phyloP scores from a whole-genome alignment of 2,888 invertebrate species.

The Lordiphosa fenestrarum region DNA sequence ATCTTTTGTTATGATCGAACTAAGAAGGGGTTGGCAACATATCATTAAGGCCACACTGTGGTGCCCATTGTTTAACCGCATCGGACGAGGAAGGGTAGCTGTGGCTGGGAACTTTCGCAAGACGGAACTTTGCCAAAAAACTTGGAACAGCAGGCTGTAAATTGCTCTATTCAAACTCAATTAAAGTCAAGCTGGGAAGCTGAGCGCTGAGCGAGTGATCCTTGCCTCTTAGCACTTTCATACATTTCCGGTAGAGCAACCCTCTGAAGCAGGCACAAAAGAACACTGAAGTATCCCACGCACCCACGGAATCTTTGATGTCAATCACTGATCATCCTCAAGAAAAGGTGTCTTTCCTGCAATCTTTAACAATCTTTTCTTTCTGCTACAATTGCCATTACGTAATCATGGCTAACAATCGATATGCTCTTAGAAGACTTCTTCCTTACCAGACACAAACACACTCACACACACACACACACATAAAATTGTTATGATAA shows the following conservation, averaged over 20 bases:
- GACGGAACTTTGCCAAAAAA: background rate
- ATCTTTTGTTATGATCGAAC: constrained; percentile 48
- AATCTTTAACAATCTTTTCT: background rate
- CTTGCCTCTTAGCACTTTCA: constrained; percentile 63
- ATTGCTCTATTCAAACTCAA: constrained; percentile 68
- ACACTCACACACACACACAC: constrained; percentile 15
- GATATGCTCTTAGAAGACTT: constrained; percentile 28
- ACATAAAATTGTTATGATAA: constrained; percentile 59
- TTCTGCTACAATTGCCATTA: constrained; percentile 61
- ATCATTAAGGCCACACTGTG: constrained; percentile 77
- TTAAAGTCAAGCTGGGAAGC: constrained; percentile 67
- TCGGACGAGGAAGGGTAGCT: constrained; percentile 35
- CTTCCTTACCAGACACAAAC: constrained; percentile 55
- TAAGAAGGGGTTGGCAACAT: constrained; percentile 56
- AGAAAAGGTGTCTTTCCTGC: constrained; percentile 6
- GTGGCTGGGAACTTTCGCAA: constrained; percentile 40
- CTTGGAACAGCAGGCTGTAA: constrained; percentile 57
- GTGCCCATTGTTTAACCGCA: constrained; percentile 69
- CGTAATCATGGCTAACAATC: constrained; percentile 52
- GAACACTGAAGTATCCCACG: constrained; percentile 29
- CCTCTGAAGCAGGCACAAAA: background rate
- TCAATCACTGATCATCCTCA: constrained; percentile 29
- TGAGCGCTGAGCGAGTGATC: constrained; percentile 44
- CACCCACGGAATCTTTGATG: constrained; percentile 37
- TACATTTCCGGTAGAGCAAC: constrained; percentile 22